Evolutionary conservation across 2,888 invertebrate genomes (phyloP), one percentile per base, ranked within the genome.

Genomic region (Hirtodrosophila histrioides): DNA sequence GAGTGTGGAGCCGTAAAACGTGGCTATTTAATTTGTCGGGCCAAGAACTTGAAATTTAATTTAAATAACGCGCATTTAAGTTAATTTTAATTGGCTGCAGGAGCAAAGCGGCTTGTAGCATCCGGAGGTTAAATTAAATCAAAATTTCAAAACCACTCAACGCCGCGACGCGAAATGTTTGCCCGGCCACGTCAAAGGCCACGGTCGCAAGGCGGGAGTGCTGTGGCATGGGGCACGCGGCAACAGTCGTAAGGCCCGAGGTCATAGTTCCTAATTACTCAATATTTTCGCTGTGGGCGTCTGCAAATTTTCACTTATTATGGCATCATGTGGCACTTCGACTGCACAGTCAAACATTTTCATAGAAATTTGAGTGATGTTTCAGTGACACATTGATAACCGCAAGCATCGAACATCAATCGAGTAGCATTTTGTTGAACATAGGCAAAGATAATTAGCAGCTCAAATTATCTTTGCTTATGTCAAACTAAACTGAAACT

Each of bases 41-140:
- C 66, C 66, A 51, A 64, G 63, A 64, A 70, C 44, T 53, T 69
- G 50, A 66, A 86, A 82, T 80, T 58, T 53, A 82, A 83, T 83
- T 86, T 73, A 57, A 71, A 43, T 61, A 78, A 78, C 64, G 57
- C 44, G 62, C 67, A 66, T 56, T 82, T 79, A 78, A 80, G 69
- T 85, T 73, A 68, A 68, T 70, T 85, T 80, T 86, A 85, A 86
- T 85, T 86, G 82, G 75, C 73, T 66, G 43, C 36, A 50, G 44
- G 31, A 45, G 53, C 35, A 64, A 61, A 54, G 63, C 49, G 56
- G 45, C 61, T 53, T 56, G 23, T 12, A 33, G 45, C 53, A 46
- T 58, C 68, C 61, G 50, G 61, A 37, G 64, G 53, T 51, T 46
- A 86, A 87, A 86, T 87, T 73, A 65, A 87, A 87, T 87, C 73